phyloP scores from a whole-genome alignment of 2,888 invertebrate species.

The Trichopoda pennipes region DNA sequence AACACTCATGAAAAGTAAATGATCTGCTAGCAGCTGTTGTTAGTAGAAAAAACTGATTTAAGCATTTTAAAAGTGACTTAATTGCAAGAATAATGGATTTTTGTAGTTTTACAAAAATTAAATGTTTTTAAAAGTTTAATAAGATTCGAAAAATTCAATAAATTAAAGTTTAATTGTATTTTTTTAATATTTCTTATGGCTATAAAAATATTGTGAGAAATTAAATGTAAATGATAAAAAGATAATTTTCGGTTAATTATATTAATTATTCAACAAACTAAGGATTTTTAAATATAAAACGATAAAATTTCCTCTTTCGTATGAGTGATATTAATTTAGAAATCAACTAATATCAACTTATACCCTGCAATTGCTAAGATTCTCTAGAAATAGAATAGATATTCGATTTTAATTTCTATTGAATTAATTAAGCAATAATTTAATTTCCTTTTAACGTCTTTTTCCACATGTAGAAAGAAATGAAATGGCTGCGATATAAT shows the following conservation, averaged over 20 bases:
- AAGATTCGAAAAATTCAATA: conserved; percentile 3
- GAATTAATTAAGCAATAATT: conserved; percentile 17
- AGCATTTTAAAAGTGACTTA: not conserved
- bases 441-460: conserved; percentile 13
- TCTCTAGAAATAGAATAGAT: not conserved
- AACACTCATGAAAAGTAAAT: conserved; percentile 50
- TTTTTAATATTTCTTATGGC: not conserved
- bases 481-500: conserved; percentile 9
- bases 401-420: not conserved
- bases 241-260: no score
- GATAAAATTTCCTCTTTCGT: not conserved
- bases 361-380: not conserved
- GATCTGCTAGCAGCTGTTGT: not conserved
- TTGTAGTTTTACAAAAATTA: conserved; percentile 54
- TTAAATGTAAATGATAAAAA: no score
- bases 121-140: conserved; percentile 51
- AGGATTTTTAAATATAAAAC: not conserved
- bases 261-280: no score
- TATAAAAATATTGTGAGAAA: no score
- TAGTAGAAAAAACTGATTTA: not conserved
- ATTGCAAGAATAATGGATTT: conserved; percentile 55
- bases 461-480: not conserved
- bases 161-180: not conserved
- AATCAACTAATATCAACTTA: conserved; percentile 19
- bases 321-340: conserved; percentile 14